Evolutionary conservation across 1,140 invertebrate species (phyloP).

Genomic region (Temnothorax curvispinosus): DNA sequence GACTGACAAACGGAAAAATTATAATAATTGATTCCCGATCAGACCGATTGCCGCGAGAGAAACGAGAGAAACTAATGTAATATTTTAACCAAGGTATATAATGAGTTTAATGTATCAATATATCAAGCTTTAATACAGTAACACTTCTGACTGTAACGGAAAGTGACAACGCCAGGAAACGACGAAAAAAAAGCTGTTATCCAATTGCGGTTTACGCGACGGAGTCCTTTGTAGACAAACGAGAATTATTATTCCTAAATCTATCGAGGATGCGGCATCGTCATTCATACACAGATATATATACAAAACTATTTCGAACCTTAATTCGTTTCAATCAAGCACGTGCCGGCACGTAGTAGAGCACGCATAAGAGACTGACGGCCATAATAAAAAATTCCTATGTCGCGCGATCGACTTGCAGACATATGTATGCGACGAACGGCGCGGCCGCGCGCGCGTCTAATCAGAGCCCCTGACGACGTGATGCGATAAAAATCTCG

Average conservation of each 20-base stretch:
- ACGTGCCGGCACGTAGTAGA: neutral
- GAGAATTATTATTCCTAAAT: conserved; percentile 17
- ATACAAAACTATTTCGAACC: neutral
- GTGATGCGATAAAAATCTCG: conserved; percentile 44
- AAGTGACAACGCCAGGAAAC: neutral
- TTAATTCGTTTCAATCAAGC: conserved; percentile 17
- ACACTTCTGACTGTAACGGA: neutral
- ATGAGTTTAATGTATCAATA: neutral
- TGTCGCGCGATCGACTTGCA: conserved; percentile 12
- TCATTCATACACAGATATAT: neutral
- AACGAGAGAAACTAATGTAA: neutral
- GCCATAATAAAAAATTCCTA: conserved; percentile 37
- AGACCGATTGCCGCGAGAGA: neutral
- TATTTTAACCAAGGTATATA: neutral
- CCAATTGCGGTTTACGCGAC: neutral
- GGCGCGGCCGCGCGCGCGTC: neutral
- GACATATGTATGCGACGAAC: conserved; percentile 9
- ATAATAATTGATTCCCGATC: conserved; percentile 17
- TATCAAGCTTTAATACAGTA: neutral
- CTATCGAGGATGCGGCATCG: neutral
- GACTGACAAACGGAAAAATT: conserved; percentile 32
- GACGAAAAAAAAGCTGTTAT: neutral
- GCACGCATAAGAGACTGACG: conserved; percentile 2
- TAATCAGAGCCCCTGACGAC: conserved; percentile 37
- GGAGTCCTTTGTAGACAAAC: neutral